phyloP scores from a whole-genome alignment of 1,140 invertebrate genomes.

The Drosophila paulistorum region DNA sequence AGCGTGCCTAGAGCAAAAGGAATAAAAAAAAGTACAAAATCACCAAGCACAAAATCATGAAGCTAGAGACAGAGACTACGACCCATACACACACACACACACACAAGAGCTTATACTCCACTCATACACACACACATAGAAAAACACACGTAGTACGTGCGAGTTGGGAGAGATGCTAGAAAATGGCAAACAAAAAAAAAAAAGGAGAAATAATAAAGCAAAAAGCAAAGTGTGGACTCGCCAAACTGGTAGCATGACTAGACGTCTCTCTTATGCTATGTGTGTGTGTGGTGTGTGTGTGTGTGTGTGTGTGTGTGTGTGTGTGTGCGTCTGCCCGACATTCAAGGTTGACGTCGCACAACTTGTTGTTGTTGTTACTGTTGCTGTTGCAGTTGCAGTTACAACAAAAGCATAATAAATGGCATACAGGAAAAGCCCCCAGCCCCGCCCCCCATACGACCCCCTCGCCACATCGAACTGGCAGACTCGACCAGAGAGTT shows the following conservation, averaged over 20 bases:
- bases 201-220: not conserved
- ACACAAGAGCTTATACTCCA: not conserved
- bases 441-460: not conserved
- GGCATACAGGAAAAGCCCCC: slow-evolving; percentile 10
- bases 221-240: slow-evolving; percentile 29
- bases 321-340: slow-evolving; percentile 70
- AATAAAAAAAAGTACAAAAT: slow-evolving; percentile 24
- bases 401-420: slow-evolving; percentile 11
- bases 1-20: slow-evolving; percentile 65
- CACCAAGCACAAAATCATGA: slow-evolving; percentile 24
- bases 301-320: slow-evolving; percentile 27
- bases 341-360: slow-evolving; percentile 72
- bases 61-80: slow-evolving; percentile 51
- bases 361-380: slow-evolving; percentile 55
- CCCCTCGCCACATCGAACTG: not conserved
- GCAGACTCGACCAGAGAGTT: slow-evolving; percentile 15
- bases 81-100: slow-evolving; percentile 24
- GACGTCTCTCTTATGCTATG: slow-evolving; percentile 23
- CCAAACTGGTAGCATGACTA: slow-evolving; percentile 50
- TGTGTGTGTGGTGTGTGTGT: slow-evolving; percentile 24
- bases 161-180: slow-evolving; percentile 42
- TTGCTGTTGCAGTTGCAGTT: slow-evolving; percentile 50
- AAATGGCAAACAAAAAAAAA: slow-evolving; percentile 21
- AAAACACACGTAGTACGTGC: slow-evolving; percentile 54
- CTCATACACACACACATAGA: slow-evolving; percentile 12